Evolutionary conservation across 2,797 vertebrate species (phyloP), one percentile per base, ranked within the genome.

Genomic region (Tokudaia muenninki): DNA sequence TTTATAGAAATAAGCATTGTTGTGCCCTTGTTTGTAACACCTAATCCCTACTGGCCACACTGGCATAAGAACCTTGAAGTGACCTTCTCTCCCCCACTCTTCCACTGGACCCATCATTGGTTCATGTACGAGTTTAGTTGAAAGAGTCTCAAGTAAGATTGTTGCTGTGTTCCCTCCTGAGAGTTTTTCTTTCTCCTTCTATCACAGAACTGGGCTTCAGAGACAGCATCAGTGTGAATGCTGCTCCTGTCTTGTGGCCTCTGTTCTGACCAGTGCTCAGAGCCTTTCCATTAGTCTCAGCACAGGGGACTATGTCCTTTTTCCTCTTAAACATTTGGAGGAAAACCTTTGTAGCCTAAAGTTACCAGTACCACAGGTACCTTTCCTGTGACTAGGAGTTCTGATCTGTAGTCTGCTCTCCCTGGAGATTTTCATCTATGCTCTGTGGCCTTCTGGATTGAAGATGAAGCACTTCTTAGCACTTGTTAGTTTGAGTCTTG

Each of bases 241-340:
- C 29, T 72, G 86, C 14, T 65, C 24, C 57, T 88, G 22, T 41
- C 55, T 52, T 50, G 10, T 34, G 57, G 82, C 57, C 31, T 78
- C 50, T 92, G 41, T 72, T 88, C 31, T 67, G 10, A 91, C 4
- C 29, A 91, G 24, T 10, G 11, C 31, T 78, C 31, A 55, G 31
- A 92, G 95, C n/a, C 77, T 41, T 95, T 90, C 29, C 41, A 24
- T 67, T 67, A 86, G 11, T 80, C 91, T n/a, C 59, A 67, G 6
- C 26, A 57, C 17, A 31, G 44, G 8, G 26, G 57, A 65, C 37
- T 2, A 44, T 47, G 44, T 55, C 26, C 26, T 72, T n/a, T 44
- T 2, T 24, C 26, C 4, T 13, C 6, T 12, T 8, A 44, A 44
- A 75, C 22, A 44, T 75, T 13, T 21, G 22, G 11, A 4, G 22